A percentile compares a stretch with the other conserved stretches of the same genome.
Evolutionary conservation across 2,113 vertebrate genomes (phyloP).

Genomic region (Microtus ochrogaster): DNA sequence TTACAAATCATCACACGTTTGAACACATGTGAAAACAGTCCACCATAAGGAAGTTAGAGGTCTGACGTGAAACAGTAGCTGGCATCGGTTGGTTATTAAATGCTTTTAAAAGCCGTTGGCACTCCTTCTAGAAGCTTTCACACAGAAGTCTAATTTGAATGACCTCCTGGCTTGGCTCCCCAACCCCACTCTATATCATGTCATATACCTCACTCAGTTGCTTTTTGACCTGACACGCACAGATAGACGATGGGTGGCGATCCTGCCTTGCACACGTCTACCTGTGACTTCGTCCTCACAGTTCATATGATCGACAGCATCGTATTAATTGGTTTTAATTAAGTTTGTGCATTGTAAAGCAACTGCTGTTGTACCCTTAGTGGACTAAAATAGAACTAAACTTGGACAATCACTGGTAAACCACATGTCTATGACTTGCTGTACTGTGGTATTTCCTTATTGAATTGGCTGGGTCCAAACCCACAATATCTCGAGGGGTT

Average conservation of each 20-base stretch:
- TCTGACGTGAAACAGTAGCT: conserved; percentile 43
- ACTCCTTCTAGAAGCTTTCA: not conserved
- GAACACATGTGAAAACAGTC: not conserved
- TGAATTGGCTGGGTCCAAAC: not conserved
- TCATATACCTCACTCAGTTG: not conserved
- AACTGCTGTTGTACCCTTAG: not conserved
- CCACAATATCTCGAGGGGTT: not conserved
- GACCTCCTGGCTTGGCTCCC: not conserved
- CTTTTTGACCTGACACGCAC: not conserved
- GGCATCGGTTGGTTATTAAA: not conserved
- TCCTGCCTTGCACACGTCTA: not conserved
- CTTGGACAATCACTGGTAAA: not conserved
- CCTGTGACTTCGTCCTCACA: not conserved
- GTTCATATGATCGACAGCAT: not conserved
- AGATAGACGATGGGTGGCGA: not conserved
- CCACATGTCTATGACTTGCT: not conserved
- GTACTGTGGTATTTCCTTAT: not conserved
- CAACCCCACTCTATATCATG: rapidly evolving
- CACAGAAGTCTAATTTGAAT: not conserved
- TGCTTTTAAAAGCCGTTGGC: not conserved
- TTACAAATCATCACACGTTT: too few relatives aligned
- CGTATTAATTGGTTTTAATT: not conserved
- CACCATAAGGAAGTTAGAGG: not conserved
- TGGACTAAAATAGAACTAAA: not conserved
- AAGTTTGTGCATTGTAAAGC: not conserved